Evolutionary conservation across 2,113 vertebrate species (phyloP).

Genomic region (Galeopterus variegatus): DNA sequence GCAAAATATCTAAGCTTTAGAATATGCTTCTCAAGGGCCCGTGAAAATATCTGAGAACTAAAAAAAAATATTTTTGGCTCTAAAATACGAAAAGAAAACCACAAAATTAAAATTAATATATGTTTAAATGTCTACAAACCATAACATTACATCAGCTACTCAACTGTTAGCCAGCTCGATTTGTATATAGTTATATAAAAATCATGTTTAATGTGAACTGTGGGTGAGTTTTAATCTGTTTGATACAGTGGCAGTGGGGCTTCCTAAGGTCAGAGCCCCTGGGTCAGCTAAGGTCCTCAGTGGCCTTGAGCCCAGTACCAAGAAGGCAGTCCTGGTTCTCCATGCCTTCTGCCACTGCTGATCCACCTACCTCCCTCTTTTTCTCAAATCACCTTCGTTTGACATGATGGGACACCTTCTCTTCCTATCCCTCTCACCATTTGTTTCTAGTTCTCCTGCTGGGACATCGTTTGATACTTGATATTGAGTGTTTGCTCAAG

Average conservation of each 20-base stretch:
- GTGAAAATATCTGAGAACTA: conserved; percentile 68
- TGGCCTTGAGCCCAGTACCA: neutral
- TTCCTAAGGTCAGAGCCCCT: neutral
- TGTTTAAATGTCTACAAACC: conserved; percentile 65
- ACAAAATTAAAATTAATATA: conserved; percentile 78
- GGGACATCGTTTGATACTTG: neutral
- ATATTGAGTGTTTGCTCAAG: neutral
- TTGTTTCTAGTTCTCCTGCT: neutral
- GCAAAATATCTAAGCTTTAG: conserved; percentile 39
- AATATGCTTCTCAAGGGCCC: conserved; percentile 48
- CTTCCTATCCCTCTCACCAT: fast-evolving
- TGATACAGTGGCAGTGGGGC: neutral
- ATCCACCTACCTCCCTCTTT: fast-evolving
- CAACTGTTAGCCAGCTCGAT: conserved; percentile 41
- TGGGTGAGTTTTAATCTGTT: neutral
- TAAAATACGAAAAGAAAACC: conserved; percentile 60
- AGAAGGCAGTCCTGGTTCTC: neutral
- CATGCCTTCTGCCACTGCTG: fast-evolving
- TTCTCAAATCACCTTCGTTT: fast-evolving
- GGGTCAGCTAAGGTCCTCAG: neutral
- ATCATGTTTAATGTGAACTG: neutral
- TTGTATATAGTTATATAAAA: conserved; percentile 52
- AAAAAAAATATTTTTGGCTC: conserved; percentile 60
- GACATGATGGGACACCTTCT: fast-evolving
- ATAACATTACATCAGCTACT: conserved; percentile 21